Conservation (phyloP, 2,113 vertebrate genomes). For the Psammodynastes pulverulentus region DNA sequence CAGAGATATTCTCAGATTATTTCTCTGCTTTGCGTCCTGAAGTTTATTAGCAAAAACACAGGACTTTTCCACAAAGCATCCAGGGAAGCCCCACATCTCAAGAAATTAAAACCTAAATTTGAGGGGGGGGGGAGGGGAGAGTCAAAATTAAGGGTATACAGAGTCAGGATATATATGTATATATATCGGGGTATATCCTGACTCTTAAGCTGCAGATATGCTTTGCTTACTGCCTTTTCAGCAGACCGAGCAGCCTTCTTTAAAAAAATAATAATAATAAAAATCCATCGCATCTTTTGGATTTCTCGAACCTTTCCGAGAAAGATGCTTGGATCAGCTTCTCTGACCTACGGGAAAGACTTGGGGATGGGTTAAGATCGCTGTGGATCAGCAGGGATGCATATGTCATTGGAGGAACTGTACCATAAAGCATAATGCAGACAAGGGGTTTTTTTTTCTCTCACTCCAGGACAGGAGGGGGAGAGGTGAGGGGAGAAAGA, state of each 20-base stretch:
- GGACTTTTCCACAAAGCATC: neutral
- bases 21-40: neutral
- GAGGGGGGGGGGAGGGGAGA: too few relatives aligned
- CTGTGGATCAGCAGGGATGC: neutral
- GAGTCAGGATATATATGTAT: too few relatives aligned
- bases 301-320: neutral
- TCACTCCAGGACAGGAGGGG: neutral
- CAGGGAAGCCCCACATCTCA: neutral
- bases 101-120: neutral
- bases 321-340: neutral
- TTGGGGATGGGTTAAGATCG: neutral
- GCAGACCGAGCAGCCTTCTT: neutral
- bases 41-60: neutral
- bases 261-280: neutral
- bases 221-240: neutral
- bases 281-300: neutral
- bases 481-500: fast-evolving
- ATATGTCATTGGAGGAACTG: neutral
- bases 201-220: too few relatives aligned
- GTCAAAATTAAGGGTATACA: too few relatives aligned
- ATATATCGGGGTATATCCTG: neutral
- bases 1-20: neutral
- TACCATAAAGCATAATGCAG: neutral
- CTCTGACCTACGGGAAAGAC: too few relatives aligned
- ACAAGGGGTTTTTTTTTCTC: neutral